A percentile compares a stretch with the other conserved stretches of the same genome.
Conservation (phyloP, 2,113 vertebrate species). For the Odocoileus hemionus region DNA sequence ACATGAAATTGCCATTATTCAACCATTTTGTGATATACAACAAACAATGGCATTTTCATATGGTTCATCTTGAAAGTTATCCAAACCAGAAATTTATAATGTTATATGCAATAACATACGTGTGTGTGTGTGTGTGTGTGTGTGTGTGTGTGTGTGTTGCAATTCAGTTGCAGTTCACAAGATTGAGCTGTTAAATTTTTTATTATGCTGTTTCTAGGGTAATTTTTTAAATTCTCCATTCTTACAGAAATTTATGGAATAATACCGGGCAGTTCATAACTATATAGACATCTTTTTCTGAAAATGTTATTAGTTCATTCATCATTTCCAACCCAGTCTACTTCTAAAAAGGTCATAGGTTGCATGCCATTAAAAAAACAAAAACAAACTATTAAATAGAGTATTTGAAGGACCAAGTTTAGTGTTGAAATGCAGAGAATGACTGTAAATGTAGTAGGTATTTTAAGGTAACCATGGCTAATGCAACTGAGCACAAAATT, state of each 20-base stretch:
- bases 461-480: neutral
- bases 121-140: slow-evolving; percentile 55
- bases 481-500: neutral
- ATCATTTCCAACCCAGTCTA: neutral
- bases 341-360: neutral
- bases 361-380: neutral
- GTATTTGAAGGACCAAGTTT: neutral
- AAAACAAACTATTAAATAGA: neutral
- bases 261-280: slow-evolving; percentile 25
- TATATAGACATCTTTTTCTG: slow-evolving; percentile 23
- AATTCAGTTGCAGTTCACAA: slow-evolving; percentile 69
- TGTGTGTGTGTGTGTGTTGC: slow-evolving; percentile 46
- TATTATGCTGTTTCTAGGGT: slow-evolving; percentile 65
- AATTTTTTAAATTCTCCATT: slow-evolving; percentile 11
- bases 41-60: neutral
- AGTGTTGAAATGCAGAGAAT: neutral
- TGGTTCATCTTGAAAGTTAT: slow-evolving; percentile 14
- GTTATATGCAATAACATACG: slow-evolving; percentile 52
- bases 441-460: neutral
- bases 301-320: neutral
- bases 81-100: slow-evolving; percentile 65
- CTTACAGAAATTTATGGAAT: slow-evolving; percentile 49
- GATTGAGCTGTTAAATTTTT: slow-evolving; percentile 70
- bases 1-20: neutral
- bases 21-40: neutral